Evolutionary conservation across 1,140 invertebrate species (phyloP).

Genomic region (Apis cerana): DNA sequence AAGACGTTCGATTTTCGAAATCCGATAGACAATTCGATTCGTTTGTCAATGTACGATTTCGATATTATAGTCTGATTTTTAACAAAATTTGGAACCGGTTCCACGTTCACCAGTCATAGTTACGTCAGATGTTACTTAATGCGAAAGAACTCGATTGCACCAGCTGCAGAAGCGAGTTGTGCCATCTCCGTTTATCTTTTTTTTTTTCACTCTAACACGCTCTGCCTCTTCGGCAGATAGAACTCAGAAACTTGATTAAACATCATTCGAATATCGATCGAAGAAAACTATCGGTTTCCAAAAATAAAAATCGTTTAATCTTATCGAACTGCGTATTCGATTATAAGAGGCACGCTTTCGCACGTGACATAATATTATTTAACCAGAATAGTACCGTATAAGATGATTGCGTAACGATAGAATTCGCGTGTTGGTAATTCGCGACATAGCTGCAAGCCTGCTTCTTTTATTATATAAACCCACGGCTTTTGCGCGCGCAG

Average conservation of each 20-base stretch:
- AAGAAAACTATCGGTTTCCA: too few relatives aligned
- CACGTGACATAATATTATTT: conserved; percentile 79
- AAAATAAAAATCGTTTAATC: conserved; percentile 12
- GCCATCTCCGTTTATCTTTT: conserved; percentile 4
- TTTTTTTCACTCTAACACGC: background rate
- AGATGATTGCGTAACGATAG: conserved; percentile 68
- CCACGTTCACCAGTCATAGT: conserved; percentile 37
- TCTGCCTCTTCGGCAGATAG: background rate
- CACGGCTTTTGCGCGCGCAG: conserved; percentile 22
- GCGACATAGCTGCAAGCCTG: conserved; percentile 66
- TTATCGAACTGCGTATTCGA: conserved; percentile 53
- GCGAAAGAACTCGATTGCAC: conserved; percentile 46
- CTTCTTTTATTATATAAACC: conserved; percentile 75
- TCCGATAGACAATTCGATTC: too few relatives aligned
- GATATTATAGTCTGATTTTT: background rate
- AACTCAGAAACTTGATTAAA: background rate
- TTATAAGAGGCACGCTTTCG: conserved; percentile 74
- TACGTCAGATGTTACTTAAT: conserved; percentile 71
- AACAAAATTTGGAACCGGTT: conserved; percentile 27
- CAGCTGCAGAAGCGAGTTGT: conserved; percentile 40
- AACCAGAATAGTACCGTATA: conserved; percentile 75
- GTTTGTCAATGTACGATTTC: background rate
- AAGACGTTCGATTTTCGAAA: background rate
- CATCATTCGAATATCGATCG: background rate
- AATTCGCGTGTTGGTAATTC: conserved; percentile 72